phyloP scores from a whole-genome alignment of 2,888 invertebrate species.

The Bombylius major region DNA sequence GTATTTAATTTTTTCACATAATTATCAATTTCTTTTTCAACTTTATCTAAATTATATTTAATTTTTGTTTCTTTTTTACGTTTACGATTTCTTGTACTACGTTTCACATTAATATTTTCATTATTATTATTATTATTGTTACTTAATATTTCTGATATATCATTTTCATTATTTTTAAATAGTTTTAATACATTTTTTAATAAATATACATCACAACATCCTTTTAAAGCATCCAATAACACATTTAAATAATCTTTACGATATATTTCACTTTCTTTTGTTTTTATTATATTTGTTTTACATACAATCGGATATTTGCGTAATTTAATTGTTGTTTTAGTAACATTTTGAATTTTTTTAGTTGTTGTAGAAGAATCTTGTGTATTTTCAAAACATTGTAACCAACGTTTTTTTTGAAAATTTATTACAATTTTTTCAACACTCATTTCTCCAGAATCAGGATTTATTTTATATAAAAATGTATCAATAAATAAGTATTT shows the following conservation, averaged over 20 bases:
- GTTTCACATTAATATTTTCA: no score
- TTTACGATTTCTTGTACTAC: background rate
- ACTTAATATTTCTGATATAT: background rate
- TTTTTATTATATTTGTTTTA: slow-evolving; percentile 12
- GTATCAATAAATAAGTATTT: slow-evolving; percentile 27
- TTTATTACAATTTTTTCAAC: slow-evolving; percentile 25
- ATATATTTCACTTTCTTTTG: slow-evolving; percentile 9
- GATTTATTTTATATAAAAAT: slow-evolving; percentile 19
- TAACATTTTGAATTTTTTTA: background rate
- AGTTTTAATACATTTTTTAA: slow-evolving; percentile 16
- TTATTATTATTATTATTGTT: background rate
- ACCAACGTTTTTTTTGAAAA: slow-evolving; percentile 26
- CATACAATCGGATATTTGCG: slow-evolving; percentile 12
- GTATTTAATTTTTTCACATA: slow-evolving; percentile 17
- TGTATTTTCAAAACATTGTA: slow-evolving; percentile 18
- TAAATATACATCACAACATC: slow-evolving; percentile 26
- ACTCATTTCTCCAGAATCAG: slow-evolving; percentile 16
- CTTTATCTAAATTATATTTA: slow-evolving; percentile 16
- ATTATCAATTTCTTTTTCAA: slow-evolving; percentile 17
- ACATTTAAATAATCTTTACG: slow-evolving; percentile 27
- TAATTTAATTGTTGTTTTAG: slow-evolving; percentile 2
- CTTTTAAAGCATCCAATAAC: slow-evolving; percentile 23
- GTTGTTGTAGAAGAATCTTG: background rate
- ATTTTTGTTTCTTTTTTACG: background rate
- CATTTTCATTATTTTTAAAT: background rate